Conservation (phyloP, 2,888 invertebrate genomes). For the Dolichomitus sp. region DNA sequence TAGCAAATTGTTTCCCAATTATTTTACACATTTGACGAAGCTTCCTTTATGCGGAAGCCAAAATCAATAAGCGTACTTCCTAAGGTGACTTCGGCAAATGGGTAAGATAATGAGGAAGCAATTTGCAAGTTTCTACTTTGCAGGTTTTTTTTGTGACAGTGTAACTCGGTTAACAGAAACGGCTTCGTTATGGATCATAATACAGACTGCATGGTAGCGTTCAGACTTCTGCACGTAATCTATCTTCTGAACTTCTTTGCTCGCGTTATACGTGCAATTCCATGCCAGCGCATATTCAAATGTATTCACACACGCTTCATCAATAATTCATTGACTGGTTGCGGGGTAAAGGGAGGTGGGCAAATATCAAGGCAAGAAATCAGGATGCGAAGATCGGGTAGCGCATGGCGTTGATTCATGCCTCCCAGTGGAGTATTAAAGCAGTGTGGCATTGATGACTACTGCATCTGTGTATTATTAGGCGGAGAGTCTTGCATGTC, state of each 20-base stretch:
- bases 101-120: too few species aligned
- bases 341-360: slow-evolving; percentile 14
- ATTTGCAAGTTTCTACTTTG: neutral
- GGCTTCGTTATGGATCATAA: too few species aligned
- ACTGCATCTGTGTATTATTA: neutral
- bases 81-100: too few species aligned
- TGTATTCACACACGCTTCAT: slow-evolving; percentile 72
- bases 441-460: slow-evolving; percentile 1
- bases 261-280: slow-evolving; percentile 51
- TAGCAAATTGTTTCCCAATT: too few species aligned
- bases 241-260: slow-evolving; percentile 10
- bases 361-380: slow-evolving; percentile 69
- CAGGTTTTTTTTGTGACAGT: neutral
- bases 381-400: slow-evolving; percentile 61
- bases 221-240: neutral
- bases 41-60: too few species aligned
- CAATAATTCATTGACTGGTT: slow-evolving; percentile 74
- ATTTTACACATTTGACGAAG: neutral
- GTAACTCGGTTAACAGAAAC: neutral
- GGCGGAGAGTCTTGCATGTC: neutral
- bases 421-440: slow-evolving; percentile 23
- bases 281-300: slow-evolving; percentile 72
- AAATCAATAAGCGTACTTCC: too few species aligned
- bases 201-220: neutral
- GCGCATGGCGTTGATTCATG: slow-evolving; percentile 50